Conservation (phyloP, 2,888 invertebrate genomes). For the Polydesmus complanatus region DNA sequence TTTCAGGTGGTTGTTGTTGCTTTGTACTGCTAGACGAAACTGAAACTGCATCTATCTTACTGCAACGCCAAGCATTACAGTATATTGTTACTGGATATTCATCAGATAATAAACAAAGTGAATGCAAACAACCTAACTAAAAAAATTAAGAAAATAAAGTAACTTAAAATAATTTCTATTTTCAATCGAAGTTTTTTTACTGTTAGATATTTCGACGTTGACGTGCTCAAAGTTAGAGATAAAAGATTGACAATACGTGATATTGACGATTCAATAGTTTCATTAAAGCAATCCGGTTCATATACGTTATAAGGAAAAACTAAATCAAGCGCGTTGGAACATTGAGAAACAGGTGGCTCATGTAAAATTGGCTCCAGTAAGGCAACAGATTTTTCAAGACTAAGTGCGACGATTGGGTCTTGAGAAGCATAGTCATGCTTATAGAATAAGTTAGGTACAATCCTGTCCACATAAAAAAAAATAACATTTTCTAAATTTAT, state of each 20-base stretch:
- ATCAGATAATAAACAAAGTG: slow-evolving; percentile 49
- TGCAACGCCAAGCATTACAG: slow-evolving; percentile 50
- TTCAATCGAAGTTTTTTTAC: slow-evolving; percentile 31
- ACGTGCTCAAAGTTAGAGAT: slow-evolving; percentile 41
- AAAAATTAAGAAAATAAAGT: no score
- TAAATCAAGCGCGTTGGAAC: slow-evolving; percentile 39
- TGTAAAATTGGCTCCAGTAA: slow-evolving; percentile 29
- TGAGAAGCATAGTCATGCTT: slow-evolving; percentile 38
- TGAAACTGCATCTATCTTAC: background rate
- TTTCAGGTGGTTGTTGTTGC: no score
- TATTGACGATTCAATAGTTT: slow-evolving; percentile 38
- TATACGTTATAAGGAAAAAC: slow-evolving; percentile 30
- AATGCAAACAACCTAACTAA: slow-evolving; percentile 51
- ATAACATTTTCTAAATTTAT: background rate
- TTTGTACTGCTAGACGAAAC: no score
- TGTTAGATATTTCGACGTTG: slow-evolving; percentile 51
- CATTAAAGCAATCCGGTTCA: slow-evolving; percentile 17
- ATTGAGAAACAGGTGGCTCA: slow-evolving; percentile 30
- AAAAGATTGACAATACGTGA: slow-evolving; percentile 43
- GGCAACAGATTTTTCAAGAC: slow-evolving; percentile 29
- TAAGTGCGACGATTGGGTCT: slow-evolving; percentile 41
- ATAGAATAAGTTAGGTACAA: slow-evolving; percentile 32
- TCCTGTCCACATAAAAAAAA: slow-evolving; percentile 23
- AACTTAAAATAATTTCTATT: no score
- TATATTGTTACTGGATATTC: slow-evolving; percentile 53